phyloP scores from a whole-genome alignment of 2,797 vertebrate genomes.

The Anas capensis region DNA sequence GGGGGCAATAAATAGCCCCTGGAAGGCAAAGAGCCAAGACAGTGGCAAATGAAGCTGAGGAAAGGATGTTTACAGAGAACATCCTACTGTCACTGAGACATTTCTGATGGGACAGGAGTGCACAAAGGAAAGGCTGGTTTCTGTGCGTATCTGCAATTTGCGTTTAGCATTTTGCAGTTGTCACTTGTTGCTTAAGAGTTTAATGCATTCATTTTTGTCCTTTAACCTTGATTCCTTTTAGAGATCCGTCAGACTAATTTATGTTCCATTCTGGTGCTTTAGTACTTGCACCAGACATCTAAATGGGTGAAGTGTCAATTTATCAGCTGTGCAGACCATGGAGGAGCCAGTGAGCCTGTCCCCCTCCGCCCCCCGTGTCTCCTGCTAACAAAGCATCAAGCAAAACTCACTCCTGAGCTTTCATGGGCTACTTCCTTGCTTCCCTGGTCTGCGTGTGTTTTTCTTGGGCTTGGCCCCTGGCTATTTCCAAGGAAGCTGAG shows the following conservation, averaged over 20 bases:
- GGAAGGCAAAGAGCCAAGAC: not conserved
- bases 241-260: not conserved
- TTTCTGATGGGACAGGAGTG: not conserved
- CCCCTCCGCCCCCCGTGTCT: not conserved
- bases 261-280: not conserved
- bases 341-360: not conserved
- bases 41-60: not conserved
- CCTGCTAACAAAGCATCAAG: not conserved
- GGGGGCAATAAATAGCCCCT: not conserved
- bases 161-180: not conserved
- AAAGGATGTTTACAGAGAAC: not conserved
- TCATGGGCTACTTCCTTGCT: not conserved
- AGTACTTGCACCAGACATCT: not conserved
- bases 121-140: not conserved
- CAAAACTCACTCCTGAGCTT: not conserved
- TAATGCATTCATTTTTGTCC: not conserved
- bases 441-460: rapidly evolving
- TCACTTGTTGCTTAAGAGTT: not conserved
- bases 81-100: not conserved
- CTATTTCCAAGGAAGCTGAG: not conserved
- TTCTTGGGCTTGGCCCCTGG: not conserved
- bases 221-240: constrained; percentile 14
- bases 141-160: not conserved
- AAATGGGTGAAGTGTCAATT: not conserved
- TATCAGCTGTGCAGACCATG: not conserved